These are phyloP conservation scores for Thryonomys swinderianus DNA, from an alignment of 2,113 vertebrate species.

Conservation along the genomic window DNA sequence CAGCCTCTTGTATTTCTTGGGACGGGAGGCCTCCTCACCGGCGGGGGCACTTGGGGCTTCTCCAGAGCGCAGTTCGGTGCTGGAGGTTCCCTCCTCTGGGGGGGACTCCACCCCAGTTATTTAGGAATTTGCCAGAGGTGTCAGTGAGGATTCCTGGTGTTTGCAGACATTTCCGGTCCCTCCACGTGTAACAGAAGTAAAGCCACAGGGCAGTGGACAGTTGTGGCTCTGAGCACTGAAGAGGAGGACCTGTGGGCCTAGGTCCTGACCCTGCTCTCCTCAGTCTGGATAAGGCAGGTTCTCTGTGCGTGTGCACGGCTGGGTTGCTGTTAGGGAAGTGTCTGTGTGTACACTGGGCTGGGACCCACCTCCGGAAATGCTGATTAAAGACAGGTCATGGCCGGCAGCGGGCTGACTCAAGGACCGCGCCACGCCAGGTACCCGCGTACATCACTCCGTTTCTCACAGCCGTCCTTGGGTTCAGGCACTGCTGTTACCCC, in stretches of 20 bases:
- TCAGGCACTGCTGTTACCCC: neutral
- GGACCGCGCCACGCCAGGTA: neutral
- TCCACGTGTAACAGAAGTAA: neutral
- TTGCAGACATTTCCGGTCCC: neutral
- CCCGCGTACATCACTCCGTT: neutral
- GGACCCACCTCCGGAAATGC: neutral
- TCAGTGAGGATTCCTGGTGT: neutral
- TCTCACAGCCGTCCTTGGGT: neutral
- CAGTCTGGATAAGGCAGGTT: neutral
- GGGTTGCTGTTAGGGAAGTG: neutral
- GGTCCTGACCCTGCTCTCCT: neutral
- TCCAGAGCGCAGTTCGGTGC: neutral
- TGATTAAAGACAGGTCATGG: neutral
- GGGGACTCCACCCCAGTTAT: neutral
- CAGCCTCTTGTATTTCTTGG: neutral
- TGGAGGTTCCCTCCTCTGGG: neutral
- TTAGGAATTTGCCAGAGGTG: neutral
- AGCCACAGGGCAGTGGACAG: neutral
- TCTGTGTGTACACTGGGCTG: neutral
- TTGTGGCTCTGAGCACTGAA: neutral
- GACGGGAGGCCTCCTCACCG: neutral
- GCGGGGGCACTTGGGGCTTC: neutral
- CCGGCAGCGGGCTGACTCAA: neutral
- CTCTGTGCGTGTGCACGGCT: neutral
- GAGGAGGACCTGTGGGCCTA: neutral